A percentile compares a stretch with the other conserved stretches of the same genome.
These are phyloP conservation scores for Heteronetta atricapilla DNA, from an alignment of 2,113 vertebrate species.

Conservation along the genomic window DNA sequence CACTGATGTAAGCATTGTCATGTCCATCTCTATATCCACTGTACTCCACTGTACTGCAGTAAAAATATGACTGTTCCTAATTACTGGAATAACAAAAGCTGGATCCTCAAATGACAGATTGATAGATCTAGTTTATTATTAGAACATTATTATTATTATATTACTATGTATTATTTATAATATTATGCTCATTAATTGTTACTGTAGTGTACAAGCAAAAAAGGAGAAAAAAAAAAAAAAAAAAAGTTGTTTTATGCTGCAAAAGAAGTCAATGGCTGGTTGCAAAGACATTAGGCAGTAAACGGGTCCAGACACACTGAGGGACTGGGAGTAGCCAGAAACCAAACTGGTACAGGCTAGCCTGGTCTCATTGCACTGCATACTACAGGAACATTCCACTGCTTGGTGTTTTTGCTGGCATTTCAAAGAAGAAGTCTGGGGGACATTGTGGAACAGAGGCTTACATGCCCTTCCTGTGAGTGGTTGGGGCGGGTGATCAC, in stretches of 20 bases:
- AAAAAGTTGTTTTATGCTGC: background rate
- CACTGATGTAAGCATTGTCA: background rate
- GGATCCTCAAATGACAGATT: background rate
- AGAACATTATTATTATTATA: no score
- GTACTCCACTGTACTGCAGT: background rate
- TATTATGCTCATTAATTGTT: background rate
- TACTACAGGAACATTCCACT: background rate
- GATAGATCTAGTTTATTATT: background rate
- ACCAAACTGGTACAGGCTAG: background rate
- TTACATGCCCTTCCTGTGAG: background rate
- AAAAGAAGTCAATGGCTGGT: background rate
- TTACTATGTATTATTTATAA: background rate
- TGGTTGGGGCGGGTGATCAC: background rate
- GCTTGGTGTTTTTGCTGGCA: background rate
- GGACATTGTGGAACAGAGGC: background rate
- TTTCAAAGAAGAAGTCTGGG: background rate
- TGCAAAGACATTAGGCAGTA: background rate
- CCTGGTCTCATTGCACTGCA: background rate
- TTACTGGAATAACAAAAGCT: background rate
- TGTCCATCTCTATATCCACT: background rate
- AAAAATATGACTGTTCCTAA: background rate
- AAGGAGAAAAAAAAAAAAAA: background rate
- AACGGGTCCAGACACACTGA: background rate
- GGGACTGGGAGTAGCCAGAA: background rate
- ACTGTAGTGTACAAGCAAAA: background rate